These are phyloP conservation scores for Alfaro cultratus DNA, from an alignment of 2,797 vertebrate genomes.

Conservation along the genomic window DNA sequence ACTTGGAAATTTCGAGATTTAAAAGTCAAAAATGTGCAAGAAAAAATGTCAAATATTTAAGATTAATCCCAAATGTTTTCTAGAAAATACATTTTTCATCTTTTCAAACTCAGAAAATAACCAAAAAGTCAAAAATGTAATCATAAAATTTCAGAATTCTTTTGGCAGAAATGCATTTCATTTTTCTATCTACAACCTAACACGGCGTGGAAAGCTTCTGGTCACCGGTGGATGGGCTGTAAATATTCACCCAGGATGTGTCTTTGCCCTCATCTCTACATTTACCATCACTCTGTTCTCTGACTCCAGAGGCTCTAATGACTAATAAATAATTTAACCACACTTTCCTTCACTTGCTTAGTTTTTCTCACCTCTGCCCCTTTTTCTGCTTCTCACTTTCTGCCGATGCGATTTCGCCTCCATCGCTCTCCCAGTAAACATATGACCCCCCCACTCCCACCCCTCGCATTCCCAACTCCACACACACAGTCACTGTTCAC, in stretches of 20 bases:
- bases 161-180: no score
- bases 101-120: no score
- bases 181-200: no score
- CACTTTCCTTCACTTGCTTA: constrained; percentile 35
- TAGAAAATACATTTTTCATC: no score
- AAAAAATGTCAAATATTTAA: no score
- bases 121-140: no score
- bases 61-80: no score
- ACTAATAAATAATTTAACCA: constrained; percentile 48
- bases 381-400: constrained; percentile 39
- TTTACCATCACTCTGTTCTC: constrained; percentile 5
- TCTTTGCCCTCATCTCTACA: background rate
- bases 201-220: background rate
- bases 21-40: no score
- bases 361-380: constrained; percentile 25
- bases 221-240: constrained; percentile 33
- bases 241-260: background rate
- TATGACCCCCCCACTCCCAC: constrained; percentile 26
- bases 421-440: constrained; percentile 46
- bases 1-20: no score
- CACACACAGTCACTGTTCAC: constrained; percentile 52
- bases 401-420: constrained; percentile 24
- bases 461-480: constrained; percentile 10
- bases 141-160: no score
- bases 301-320: constrained; percentile 18